phyloP scores from a whole-genome alignment of 1,140 invertebrate genomes.

The Pectinophora gossypiella region DNA sequence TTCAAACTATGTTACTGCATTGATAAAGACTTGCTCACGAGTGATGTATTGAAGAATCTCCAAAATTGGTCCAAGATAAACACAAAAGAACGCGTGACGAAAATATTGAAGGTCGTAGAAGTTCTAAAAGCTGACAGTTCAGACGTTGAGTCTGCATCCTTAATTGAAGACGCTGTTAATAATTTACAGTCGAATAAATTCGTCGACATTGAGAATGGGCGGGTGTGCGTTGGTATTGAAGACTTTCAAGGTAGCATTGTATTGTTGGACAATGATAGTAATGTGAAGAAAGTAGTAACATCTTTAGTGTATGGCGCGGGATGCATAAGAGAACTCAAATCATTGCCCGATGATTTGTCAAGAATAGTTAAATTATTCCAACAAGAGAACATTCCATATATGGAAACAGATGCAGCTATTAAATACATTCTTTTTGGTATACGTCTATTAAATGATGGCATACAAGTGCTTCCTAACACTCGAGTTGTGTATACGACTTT shows the following conservation, averaged over 20 bases:
- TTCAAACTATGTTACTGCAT: neutral
- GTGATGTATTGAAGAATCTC: neutral
- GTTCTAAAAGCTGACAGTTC: neutral
- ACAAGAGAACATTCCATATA: neutral
- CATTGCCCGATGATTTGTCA: too few species aligned
- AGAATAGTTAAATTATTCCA: too few species aligned
- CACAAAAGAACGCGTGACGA: neutral
- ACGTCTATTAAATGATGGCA: neutral
- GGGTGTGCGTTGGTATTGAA: neutral
- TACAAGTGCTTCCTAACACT: neutral
- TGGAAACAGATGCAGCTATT: neutral
- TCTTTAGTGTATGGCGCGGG: neutral
- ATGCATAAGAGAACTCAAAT: too few species aligned
- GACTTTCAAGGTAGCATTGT: neutral
- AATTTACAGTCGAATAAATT: too few species aligned
- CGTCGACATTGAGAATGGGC: neutral
- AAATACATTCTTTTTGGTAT: neutral
- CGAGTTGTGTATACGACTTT: neutral
- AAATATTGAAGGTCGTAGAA: neutral
- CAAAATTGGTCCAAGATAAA: neutral
- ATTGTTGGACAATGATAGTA: neutral
- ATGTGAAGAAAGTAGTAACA: neutral
- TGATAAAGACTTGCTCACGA: neutral
- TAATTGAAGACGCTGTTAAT: neutral
- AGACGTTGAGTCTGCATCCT: neutral